phyloP scores from a whole-genome alignment of 1,140 invertebrate genomes.

The Potamilus streckersoni region DNA sequence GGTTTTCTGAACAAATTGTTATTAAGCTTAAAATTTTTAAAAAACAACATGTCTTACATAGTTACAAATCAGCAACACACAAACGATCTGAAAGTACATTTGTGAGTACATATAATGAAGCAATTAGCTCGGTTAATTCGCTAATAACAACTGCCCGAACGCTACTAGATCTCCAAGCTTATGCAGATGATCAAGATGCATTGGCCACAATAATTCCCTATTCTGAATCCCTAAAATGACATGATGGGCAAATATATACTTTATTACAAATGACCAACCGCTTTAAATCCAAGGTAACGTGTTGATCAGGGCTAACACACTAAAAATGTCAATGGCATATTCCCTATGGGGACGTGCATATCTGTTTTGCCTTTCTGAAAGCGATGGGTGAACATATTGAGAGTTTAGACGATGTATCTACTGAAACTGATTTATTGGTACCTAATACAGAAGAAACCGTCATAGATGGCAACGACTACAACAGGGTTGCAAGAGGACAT shows the following conservation, averaged over 20 bases:
- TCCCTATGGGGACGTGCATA: slow-evolving; percentile 14
- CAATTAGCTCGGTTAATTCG: neutral
- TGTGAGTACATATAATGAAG: slow-evolving; percentile 9
- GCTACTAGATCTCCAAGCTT: slow-evolving; percentile 15
- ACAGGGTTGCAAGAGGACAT: slow-evolving; percentile 1
- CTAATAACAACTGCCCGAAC: slow-evolving; percentile 5
- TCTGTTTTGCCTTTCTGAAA: slow-evolving; percentile 27
- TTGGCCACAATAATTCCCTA: neutral
- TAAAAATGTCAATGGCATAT: slow-evolving; percentile 19
- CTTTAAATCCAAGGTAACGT: slow-evolving; percentile 18
- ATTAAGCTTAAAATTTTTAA: neutral
- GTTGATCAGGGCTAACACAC: slow-evolving; percentile 9
- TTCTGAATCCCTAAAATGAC: neutral
- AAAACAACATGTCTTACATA: neutral
- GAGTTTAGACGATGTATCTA: slow-evolving; percentile 24
- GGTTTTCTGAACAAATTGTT: neutral
- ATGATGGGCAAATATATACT: slow-evolving; percentile 12
- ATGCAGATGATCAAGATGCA: slow-evolving; percentile 23
- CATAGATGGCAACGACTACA: slow-evolving; percentile 25
- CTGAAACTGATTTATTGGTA: slow-evolving; percentile 15
- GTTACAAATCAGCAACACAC: neutral
- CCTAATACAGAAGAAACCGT: slow-evolving; percentile 11
- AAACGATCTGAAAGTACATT: slow-evolving; percentile 2
- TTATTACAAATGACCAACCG: slow-evolving; percentile 18
- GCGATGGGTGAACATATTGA: slow-evolving; percentile 32